Evolutionary conservation across 2,888 invertebrate genomes (phyloP).

Genomic region (Standfussiana lucernea): DNA sequence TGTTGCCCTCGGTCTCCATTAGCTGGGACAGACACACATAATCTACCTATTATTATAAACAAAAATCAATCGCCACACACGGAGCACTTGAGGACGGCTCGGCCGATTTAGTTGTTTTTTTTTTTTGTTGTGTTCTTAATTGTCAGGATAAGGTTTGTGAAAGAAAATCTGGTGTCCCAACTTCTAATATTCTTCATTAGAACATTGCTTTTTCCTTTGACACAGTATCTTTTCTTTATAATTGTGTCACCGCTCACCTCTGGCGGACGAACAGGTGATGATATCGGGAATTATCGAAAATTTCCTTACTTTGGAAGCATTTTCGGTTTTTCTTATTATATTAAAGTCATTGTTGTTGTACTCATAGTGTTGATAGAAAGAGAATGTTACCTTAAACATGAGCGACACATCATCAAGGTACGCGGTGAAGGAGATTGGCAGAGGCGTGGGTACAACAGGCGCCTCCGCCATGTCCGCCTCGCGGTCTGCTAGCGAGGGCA

Average conservation of each 20-base stretch:
- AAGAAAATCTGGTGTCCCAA: too few relatives aligned
- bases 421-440: slow-evolving; percentile 78
- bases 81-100: too few relatives aligned
- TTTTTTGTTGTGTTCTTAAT: too few relatives aligned
- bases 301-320: background rate
- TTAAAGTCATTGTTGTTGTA: background rate
- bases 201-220: too few relatives aligned
- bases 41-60: background rate
- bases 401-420: slow-evolving; percentile 81
- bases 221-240: too few relatives aligned
- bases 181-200: too few relatives aligned
- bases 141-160: too few relatives aligned
- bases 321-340: background rate
- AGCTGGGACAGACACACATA: slow-evolving; percentile 68
- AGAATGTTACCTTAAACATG: slow-evolving; percentile 78
- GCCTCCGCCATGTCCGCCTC: slow-evolving; percentile 74
- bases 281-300: too few relatives aligned
- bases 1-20: slow-evolving; percentile 77
- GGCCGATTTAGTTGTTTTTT: too few relatives aligned
- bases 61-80: background rate
- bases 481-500: slow-evolving; percentile 80
- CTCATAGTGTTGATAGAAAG: background rate
- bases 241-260: too few relatives aligned
- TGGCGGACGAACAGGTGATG: background rate
- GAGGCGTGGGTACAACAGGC: slow-evolving; percentile 72